Percentiles rank a stretch among this genome's conserved stretches.
These are phyloP conservation scores for Amiota minor DNA, from an alignment of 2,888 invertebrate species.

Conservation along the genomic window DNA sequence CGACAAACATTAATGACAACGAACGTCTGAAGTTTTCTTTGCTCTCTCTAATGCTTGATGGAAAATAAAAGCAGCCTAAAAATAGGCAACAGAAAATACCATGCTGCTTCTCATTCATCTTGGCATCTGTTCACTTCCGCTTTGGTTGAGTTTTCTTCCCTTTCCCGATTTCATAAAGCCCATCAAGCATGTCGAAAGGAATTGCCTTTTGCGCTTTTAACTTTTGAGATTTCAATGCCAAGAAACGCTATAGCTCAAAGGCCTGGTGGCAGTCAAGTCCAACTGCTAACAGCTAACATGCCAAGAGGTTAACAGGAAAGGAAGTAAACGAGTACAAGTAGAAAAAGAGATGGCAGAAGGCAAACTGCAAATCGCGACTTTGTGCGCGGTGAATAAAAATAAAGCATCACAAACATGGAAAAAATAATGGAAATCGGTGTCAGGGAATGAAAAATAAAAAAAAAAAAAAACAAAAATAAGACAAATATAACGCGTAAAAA, in stretches of 20 bases:
- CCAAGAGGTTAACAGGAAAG: not conserved
- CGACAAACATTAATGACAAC: too few relatives aligned
- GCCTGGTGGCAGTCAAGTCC: too few relatives aligned
- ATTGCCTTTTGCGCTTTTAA: constrained; percentile 26
- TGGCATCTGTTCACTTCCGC: not conserved
- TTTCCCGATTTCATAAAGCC: constrained; percentile 27
- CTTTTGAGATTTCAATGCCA: constrained; percentile 9
- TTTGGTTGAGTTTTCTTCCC: constrained; percentile 21
- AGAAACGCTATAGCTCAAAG: not conserved
- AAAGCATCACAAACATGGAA: constrained; percentile 2
- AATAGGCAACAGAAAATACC: too few relatives aligned
- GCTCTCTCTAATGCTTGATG: too few relatives aligned
- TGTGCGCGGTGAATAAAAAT: constrained; percentile 23
- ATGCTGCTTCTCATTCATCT: not conserved
- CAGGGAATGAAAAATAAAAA: constrained; percentile 18
- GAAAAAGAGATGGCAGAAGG: not conserved
- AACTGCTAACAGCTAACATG: too few relatives aligned
- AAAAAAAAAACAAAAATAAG: constrained; percentile 18
- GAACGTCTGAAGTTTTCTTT: too few relatives aligned
- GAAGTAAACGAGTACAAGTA: not conserved
- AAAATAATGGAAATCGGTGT: constrained; percentile 2
- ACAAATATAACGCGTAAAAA: constrained; percentile 23
- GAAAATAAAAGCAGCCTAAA: too few relatives aligned
- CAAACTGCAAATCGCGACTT: constrained; percentile 8
- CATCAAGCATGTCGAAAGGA: constrained; percentile 11